Evolutionary conservation across 2,888 invertebrate genomes (phyloP).

Genomic region (Syrista parreyssii): DNA sequence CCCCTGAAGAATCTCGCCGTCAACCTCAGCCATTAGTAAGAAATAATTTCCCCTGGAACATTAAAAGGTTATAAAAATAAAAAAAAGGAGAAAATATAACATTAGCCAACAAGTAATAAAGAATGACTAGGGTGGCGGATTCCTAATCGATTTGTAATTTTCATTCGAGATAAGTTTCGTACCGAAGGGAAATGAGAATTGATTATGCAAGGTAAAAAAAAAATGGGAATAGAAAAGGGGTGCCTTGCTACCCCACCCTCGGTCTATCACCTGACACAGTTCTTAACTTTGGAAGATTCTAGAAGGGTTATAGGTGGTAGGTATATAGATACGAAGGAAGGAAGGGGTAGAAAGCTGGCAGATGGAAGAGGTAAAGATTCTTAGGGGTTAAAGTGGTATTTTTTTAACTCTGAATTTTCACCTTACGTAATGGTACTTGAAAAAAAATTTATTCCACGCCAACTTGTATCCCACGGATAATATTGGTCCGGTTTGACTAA

Average conservation of each 20-base stretch:
- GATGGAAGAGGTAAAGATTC: not conserved
- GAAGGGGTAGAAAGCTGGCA: not conserved
- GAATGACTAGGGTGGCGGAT: not conserved
- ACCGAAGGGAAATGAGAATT: not conserved
- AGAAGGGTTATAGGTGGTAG: not conserved
- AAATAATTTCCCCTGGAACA: not conserved
- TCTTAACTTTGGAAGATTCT: not conserved
- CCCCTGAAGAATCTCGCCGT: not conserved
- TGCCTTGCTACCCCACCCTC: not conserved
- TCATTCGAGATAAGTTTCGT: not conserved
- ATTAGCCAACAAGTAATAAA: not conserved
- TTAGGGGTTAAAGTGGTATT: not conserved
- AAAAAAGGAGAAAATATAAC: not conserved
- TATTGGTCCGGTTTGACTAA: not conserved
- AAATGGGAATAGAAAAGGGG: not conserved
- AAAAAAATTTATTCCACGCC: not conserved
- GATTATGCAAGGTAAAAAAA: not conserved
- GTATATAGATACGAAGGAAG: not conserved
- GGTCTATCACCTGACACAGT: not conserved
- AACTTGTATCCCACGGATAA: not conserved
- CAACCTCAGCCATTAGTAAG: not conserved
- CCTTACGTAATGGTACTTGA: not conserved
- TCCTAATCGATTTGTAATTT: not conserved
- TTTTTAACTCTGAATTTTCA: not conserved
- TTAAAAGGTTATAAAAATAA: not conserved